Evolutionary conservation across 2,797 vertebrate species (phyloP), one percentile per base, ranked within the genome.

Genomic region (Aulostomus chinensis): DNA sequence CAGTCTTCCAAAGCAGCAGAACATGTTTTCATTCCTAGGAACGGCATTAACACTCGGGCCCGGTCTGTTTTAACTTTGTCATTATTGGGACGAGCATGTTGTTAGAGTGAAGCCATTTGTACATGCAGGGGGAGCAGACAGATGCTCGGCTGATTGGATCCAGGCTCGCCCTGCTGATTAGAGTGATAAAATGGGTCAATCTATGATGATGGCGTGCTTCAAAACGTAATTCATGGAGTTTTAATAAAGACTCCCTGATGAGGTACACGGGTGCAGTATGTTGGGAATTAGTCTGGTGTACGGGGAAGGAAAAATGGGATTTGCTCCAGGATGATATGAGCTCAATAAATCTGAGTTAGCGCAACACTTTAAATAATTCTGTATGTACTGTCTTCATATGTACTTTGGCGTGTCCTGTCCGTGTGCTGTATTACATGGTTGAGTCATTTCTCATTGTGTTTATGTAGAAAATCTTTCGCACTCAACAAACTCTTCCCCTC

Each of bases 21-120:
- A 5, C 16, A 3, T 67, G 68, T 78, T 83, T 78, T 58, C 53
- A 47, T 49, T 72, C 24, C 39, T 12, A 37, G 20, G 48, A 11
- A 16, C 35, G 54, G 42, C 43, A 67, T 73, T 69, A 65, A 62
- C 58, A 70, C 58, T 10, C 1, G 45, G 25, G 33, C n/a, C n/a
- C n/a, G 58, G 56, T 59, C 54, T 68, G 73, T 75, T 75, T 68
- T 41, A 60, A 68, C 51, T 75, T 70, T 57, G 50, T 67, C 73
- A 66, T 73, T 58, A 61, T 81, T 67, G 50, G 61, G 28, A 3
- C 4, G n/a, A 53, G 37, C 11, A 7, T 58, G 33, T 74, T 68
- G 54, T 63, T 58, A 41, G 45, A 58, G 38, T 36, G 43, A 38
- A 53, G 39, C 49, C 59, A 50, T 78, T 59, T 54, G 49, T 54